Evolutionary conservation across 1,140 invertebrate species (phyloP).

Genomic region (Ectropis grisescens): DNA sequence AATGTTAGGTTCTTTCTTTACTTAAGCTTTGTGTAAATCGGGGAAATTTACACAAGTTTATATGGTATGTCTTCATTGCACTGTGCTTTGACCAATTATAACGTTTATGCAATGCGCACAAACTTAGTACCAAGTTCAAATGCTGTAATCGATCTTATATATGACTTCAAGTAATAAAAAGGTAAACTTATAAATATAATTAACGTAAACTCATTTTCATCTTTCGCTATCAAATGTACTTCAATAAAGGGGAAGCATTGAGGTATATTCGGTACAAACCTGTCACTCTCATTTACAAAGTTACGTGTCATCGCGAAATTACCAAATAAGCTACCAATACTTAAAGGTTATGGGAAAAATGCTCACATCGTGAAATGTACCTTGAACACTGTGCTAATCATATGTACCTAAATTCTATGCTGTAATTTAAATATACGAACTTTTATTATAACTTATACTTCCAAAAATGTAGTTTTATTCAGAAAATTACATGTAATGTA

Average conservation of each 20-base stretch:
- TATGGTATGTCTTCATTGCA: slow-evolving; percentile 43
- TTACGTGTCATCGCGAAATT: no score
- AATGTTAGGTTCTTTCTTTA: slow-evolving; percentile 23
- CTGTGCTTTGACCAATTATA: slow-evolving; percentile 50
- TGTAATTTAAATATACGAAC: slow-evolving; percentile 64
- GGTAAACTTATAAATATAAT: no score
- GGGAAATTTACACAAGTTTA: slow-evolving; percentile 62
- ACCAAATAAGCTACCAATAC: slow-evolving; percentile 43
- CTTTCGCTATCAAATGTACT: slow-evolving; percentile 28
- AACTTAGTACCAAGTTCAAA: no score
- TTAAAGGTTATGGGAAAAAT: slow-evolving; percentile 37
- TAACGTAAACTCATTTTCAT: slow-evolving; percentile 21
- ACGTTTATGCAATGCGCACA: slow-evolving; percentile 41
- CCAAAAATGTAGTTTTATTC: slow-evolving; percentile 42
- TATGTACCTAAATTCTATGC: slow-evolving; percentile 49
- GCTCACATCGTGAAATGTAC: slow-evolving; percentile 60
- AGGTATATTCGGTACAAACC: slow-evolving; percentile 29
- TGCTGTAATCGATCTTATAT: no score
- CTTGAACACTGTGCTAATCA: slow-evolving; percentile 63
- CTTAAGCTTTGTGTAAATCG: slow-evolving; percentile 47
- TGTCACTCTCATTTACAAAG: slow-evolving; percentile 29
- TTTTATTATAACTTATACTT: slow-evolving; percentile 68
- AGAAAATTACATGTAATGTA: no score
- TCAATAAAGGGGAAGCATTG: slow-evolving; percentile 61
- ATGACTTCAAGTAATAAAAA: no score